Evolutionary conservation across 2,797 vertebrate species (phyloP), one percentile per base, ranked within the genome.

Genomic region (Sebastes cheni): DNA sequence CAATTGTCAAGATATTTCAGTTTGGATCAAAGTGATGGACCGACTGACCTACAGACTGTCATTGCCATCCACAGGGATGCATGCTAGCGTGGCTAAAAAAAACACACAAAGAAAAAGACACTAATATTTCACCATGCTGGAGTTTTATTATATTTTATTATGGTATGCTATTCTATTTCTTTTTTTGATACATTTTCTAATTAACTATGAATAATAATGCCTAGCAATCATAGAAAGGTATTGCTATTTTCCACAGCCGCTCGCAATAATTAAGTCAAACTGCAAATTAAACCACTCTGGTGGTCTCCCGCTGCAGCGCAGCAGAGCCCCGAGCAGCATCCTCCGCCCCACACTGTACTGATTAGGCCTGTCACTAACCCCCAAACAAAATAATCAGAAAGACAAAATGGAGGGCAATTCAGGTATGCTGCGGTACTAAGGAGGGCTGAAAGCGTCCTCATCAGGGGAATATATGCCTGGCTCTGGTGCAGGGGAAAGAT

Each of bases 401-500:
- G 87, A 92, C 85, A 89, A 93, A 93, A 91, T 81, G 79, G 87
- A 90, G 89, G 91, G 83, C 87, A 92, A 93, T 90, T 91, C 86
- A 93, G 90, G 91, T 94, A 87, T 89, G 88, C 86, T 65, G 75
- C 66, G 71, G 87, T 82, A 82, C 88, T 92, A 89, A 91, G 87
- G 83, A 92, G 91, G 72, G 78, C 89, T 91, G 89, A 89, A 87
- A 83, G 89, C 83, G 60, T 84, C 65, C 91, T 91, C 87, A 92
- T 93, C 87, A 91, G 85, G 88, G 91, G 89, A 87, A 94, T 93
- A 86, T 95, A 89, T 92, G 86, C 86, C 89, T 50, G 87, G 81
- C 78, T 83, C 55, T 82, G 86, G 85, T 86, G 88, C 85, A 77
- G 88, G 87, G 86, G 84, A 85, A 86, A 93, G 92, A 95, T 92